These are phyloP conservation scores for Aphodius granarius DNA, from an alignment of 2,888 invertebrate species.

Conservation along the genomic window DNA sequence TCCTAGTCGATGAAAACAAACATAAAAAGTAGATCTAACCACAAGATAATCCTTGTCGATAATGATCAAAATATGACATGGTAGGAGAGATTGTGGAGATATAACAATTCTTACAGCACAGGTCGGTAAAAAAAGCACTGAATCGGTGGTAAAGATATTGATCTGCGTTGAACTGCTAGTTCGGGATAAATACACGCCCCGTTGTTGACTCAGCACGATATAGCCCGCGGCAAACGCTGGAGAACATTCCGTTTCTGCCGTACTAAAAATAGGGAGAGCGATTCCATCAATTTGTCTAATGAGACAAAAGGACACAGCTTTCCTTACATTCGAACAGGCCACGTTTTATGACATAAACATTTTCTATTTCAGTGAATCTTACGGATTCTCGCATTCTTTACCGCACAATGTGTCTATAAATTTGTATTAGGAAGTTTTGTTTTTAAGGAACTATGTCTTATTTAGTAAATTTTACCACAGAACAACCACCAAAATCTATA, in stretches of 20 bases:
- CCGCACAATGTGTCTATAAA: neutral
- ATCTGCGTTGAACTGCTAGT: neutral
- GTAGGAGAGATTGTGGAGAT: no score
- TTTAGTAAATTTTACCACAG: no score
- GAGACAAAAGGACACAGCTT: neutral
- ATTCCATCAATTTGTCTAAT: neutral
- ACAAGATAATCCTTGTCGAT: no score
- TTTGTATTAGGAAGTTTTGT: neutral
- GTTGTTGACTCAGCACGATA: slow-evolving; percentile 17
- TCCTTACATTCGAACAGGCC: neutral
- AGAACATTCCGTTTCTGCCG: neutral
- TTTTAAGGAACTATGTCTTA: no score
- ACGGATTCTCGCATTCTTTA: neutral
- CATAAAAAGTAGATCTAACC: no score
- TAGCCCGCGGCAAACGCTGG: neutral
- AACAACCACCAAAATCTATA: no score
- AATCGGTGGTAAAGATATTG: neutral
- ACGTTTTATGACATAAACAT: neutral
- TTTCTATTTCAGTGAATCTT: neutral
- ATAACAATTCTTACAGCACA: neutral
- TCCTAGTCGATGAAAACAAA: no score
- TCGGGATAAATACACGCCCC: slow-evolving; percentile 14
- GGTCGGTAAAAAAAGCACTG: neutral
- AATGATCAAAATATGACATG: no score
- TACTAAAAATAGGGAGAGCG: neutral